A percentile compares a stretch with the other conserved stretches of the same genome.
These are phyloP conservation scores for Plemyria rubiginata DNA, from an alignment of 2,888 invertebrate species.

Conservation along the genomic window DNA sequence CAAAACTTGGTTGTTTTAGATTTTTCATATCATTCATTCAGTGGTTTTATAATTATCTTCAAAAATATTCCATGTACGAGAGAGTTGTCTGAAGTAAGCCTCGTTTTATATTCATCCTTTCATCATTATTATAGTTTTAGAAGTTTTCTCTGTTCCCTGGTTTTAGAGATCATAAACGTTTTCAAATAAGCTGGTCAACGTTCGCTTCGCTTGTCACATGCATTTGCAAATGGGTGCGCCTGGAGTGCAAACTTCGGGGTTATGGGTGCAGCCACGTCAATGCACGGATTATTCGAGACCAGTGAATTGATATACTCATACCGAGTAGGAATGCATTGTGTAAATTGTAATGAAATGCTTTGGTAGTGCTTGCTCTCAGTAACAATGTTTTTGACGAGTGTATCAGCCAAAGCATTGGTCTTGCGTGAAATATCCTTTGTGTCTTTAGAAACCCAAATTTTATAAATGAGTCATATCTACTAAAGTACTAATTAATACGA, in stretches of 20 bases:
- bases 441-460: background rate
- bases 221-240: conserved; percentile 59
- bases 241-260: conserved; percentile 60
- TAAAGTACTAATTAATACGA: too few species aligned
- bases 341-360: background rate
- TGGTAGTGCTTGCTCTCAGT: background rate
- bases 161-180: conserved; percentile 47
- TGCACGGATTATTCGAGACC: conserved; percentile 77
- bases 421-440: background rate
- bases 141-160: too few species aligned
- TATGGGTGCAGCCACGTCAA: conserved; percentile 73
- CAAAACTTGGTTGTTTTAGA: too few species aligned
- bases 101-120: conserved; percentile 40
- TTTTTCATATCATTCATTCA: too few species aligned
- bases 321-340: conserved; percentile 28
- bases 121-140: too few species aligned
- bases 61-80: too few species aligned
- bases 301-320: conserved; percentile 43
- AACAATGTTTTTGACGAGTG: background rate
- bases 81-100: too few species aligned
- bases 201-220: conserved; percentile 42
- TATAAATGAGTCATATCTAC: too few species aligned
- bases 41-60: too few species aligned
- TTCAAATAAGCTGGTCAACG: conserved; percentile 50
- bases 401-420: background rate